Evolutionary conservation across 2,113 vertebrate species (phyloP).

Genomic region (Vidua chalybeata): DNA sequence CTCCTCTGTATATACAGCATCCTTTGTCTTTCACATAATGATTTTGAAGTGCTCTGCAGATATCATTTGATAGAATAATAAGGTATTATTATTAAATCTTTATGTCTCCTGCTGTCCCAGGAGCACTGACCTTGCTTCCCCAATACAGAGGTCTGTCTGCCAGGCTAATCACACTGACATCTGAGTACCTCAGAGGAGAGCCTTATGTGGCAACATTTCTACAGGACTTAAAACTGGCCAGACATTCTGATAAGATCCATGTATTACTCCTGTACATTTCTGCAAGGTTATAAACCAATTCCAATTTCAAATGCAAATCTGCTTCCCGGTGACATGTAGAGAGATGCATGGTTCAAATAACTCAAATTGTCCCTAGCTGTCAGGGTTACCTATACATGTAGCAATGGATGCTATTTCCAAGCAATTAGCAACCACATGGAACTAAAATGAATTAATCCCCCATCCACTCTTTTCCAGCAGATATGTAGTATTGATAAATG

Average conservation of each 20-base stretch:
- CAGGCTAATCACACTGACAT: slow-evolving; percentile 3
- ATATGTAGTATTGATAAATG: not conserved
- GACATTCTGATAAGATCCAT: not conserved
- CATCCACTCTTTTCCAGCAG: not conserved
- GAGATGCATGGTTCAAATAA: not conserved
- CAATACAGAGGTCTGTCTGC: not conserved
- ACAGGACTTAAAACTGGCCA: not conserved
- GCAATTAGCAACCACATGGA: not conserved
- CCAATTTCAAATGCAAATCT: not conserved
- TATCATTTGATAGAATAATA: slow-evolving; percentile 30
- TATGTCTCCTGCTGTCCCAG: not conserved
- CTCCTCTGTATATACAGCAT: not conserved
- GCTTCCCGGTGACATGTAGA: not conserved
- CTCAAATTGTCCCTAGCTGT: not conserved
- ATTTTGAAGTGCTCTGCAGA: slow-evolving; percentile 22
- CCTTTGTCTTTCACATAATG: slow-evolving; percentile 16
- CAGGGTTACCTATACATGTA: not conserved
- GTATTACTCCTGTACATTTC: not conserved
- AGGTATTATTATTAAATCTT: slow-evolving; percentile 35
- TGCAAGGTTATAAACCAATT: slow-evolving; percentile 15
- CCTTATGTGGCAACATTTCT: not conserved
- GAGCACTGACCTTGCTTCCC: not conserved
- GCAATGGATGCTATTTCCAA: not conserved
- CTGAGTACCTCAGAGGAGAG: slow-evolving; percentile 7
- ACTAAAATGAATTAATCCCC: not conserved